These are phyloP conservation scores for Rhinella marina DNA, from an alignment of 2,797 vertebrate species.

Conservation along the genomic window DNA sequence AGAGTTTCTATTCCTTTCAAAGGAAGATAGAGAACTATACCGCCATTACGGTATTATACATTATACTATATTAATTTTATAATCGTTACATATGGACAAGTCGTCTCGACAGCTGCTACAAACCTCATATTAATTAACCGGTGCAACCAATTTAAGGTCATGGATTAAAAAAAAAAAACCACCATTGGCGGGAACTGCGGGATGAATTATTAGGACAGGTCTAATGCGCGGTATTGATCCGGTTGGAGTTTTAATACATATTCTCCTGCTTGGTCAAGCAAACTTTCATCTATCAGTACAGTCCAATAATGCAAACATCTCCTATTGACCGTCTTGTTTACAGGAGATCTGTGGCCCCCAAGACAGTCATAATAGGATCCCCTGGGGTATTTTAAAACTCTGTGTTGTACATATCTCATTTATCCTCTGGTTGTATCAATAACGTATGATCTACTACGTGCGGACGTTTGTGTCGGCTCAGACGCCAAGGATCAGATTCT, in stretches of 20 bases:
- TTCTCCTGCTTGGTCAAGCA: not conserved
- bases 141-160: not conserved
- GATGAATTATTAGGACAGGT: not conserved
- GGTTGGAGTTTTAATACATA: not conserved
- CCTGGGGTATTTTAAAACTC: not conserved
- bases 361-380: not conserved
- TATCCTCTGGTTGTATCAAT: not conserved
- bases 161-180: no score
- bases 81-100: not conserved
- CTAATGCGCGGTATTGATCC: not conserved
- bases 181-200: not conserved
- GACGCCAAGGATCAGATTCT: not conserved
- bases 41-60: no score
- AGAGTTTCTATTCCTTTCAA: no score
- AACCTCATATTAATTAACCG: no score
- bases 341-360: not conserved
- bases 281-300: not conserved
- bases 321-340: not conserved
- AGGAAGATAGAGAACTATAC: no score
- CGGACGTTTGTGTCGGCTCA: constrained; percentile 15
- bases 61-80: not conserved
- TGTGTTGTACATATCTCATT: not conserved
- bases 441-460: not conserved
- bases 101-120: not conserved
- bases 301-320: not conserved